phyloP scores from a whole-genome alignment of 2,888 invertebrate species.

The Apeira syringaria region DNA sequence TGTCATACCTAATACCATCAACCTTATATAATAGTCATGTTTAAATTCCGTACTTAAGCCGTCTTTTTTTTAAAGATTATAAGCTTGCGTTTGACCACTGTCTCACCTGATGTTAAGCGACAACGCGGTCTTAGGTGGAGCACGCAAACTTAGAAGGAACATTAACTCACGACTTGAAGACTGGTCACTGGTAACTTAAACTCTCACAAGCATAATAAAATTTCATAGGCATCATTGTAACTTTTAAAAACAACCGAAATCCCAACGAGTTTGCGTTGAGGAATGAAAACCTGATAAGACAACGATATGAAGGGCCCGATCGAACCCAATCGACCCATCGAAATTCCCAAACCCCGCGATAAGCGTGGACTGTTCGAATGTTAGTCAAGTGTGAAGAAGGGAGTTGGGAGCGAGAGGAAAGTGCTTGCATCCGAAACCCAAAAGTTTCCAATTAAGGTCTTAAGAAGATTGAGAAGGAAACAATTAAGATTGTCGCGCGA shows the following conservation, averaged over 20 bases:
- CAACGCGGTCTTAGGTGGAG: too few species aligned
- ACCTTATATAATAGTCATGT: too few species aligned
- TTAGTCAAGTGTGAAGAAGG: slow-evolving; percentile 1
- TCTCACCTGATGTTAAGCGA: too few species aligned
- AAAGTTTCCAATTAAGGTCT: slow-evolving; percentile 22
- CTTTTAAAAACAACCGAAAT: background rate
- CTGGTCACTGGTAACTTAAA: too few species aligned
- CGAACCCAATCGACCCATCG: background rate
- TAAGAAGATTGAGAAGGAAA: slow-evolving; percentile 20
- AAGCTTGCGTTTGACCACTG: too few species aligned
- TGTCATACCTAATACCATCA: too few species aligned
- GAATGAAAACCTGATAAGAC: background rate
- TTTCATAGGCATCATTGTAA: background rate
- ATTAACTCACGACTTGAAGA: too few species aligned
- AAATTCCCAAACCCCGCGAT: too few species aligned
- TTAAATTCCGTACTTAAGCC: too few species aligned
- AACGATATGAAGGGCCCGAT: background rate
- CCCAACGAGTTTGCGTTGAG: background rate
- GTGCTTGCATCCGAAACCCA: slow-evolving; percentile 15
- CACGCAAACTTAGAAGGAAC: too few species aligned
- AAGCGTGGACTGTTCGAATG: slow-evolving; percentile 7
- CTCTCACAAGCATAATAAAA: too few species aligned
- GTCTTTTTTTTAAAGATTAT: too few species aligned
- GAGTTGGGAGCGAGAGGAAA: background rate
- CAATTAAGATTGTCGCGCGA: slow-evolving; percentile 21